These are phyloP conservation scores for Agonopterix subpropinquella DNA, from an alignment of 2,888 invertebrate species.

Conservation along the genomic window DNA sequence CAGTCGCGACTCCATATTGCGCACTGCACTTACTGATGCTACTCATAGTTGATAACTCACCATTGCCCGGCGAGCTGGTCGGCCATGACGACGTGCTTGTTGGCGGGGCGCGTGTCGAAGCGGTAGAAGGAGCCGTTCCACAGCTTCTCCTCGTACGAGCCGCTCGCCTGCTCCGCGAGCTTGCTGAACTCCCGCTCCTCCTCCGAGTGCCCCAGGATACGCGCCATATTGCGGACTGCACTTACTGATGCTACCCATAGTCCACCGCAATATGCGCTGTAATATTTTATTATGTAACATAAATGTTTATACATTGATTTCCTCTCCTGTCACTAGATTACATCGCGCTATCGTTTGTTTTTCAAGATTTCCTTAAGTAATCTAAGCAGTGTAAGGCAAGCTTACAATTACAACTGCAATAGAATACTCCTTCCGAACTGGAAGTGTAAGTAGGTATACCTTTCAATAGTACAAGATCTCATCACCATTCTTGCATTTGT, in stretches of 20 bases:
- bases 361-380: too few relatives aligned
- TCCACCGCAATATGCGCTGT: slow-evolving; percentile 94
- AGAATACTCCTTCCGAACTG: too few relatives aligned
- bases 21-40: too few relatives aligned
- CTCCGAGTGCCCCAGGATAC: slow-evolving; percentile 73
- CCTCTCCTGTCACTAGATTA: too few relatives aligned
- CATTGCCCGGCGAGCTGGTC: slow-evolving; percentile 96
- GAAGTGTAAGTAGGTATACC: too few relatives aligned
- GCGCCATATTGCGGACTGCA: slow-evolving; percentile 81
- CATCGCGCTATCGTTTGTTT: too few relatives aligned
- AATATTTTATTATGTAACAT: neutral
- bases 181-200: slow-evolving; percentile 78
- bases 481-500: too few relatives aligned
- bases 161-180: slow-evolving; percentile 79
- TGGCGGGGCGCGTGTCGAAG: slow-evolving; percentile 83
- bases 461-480: too few relatives aligned
- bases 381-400: too few relatives aligned
- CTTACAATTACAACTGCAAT: too few relatives aligned
- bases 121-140: slow-evolving; percentile 87
- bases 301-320: too few relatives aligned
- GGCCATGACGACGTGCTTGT: slow-evolving; percentile 89
- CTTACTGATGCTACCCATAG: slow-evolving; percentile 90
- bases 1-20: too few relatives aligned
- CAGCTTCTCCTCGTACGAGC: slow-evolving; percentile 82
- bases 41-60: slow-evolving; percentile 45